These are phyloP conservation scores for Agelastica alni DNA, from an alignment of 2,888 invertebrate genomes.

Conservation along the genomic window DNA sequence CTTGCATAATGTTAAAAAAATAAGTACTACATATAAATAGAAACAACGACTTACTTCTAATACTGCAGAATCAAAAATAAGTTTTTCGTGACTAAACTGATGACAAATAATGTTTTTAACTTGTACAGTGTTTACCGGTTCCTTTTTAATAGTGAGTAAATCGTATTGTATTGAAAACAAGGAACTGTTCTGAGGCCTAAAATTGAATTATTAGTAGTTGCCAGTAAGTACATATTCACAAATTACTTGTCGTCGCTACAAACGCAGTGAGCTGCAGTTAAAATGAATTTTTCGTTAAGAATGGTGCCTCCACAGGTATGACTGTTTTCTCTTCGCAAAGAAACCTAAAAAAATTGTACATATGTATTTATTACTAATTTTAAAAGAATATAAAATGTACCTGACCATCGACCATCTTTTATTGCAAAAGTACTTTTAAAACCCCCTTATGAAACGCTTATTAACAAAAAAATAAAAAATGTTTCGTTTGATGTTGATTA, in stretches of 20 bases:
- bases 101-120: constrained; percentile 38
- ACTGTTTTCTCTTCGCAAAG: constrained; percentile 27
- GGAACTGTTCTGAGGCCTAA: constrained; percentile 33
- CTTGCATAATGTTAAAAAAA: too few species aligned
- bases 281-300: constrained; percentile 34
- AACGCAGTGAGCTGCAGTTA: constrained; percentile 40
- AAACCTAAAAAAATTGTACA: constrained; percentile 28
- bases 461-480: too few species aligned
- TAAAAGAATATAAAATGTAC: too few species aligned
- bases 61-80: constrained; percentile 40
- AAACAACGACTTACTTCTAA: constrained; percentile 33
- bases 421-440: too few species aligned
- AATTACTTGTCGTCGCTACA: constrained; percentile 25
- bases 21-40: neutral
- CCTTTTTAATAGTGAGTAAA: constrained; percentile 33
- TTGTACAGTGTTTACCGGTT: constrained; percentile 30
- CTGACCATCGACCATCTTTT: too few species aligned
- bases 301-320: constrained; percentile 39
- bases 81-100: constrained; percentile 30
- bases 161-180: constrained; percentile 40
- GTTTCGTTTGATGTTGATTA: too few species aligned
- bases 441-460: too few species aligned
- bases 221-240: too few species aligned
- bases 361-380: too few species aligned
- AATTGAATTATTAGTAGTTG: too few species aligned